Evolutionary conservation across 2,113 vertebrate species (phyloP).

Genomic region (Oplegnathus fasciatus): DNA sequence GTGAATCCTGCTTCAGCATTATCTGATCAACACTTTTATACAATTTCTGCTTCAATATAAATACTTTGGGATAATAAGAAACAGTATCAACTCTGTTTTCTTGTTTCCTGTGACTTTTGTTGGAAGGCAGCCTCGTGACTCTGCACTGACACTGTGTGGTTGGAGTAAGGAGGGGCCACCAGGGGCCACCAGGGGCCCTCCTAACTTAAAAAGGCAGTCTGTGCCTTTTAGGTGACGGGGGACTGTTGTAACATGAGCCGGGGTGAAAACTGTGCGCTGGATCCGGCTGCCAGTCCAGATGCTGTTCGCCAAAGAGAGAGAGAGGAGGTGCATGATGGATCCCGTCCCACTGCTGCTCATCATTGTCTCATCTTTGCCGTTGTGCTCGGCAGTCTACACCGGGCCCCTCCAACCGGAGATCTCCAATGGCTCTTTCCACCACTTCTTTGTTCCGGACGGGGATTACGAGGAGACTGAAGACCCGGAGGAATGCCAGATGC

Average conservation of each 20-base stretch:
- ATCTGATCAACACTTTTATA: not conserved
- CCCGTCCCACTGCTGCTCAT: constrained; percentile 74
- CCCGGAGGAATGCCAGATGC: constrained; percentile 94
- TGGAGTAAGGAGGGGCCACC: constrained; percentile 31
- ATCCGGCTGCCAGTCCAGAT: constrained; percentile 65
- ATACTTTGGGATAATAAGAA: not conserved
- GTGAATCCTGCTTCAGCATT: not conserved
- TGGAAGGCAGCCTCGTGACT: not conserved
- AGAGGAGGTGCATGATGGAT: constrained; percentile 73
- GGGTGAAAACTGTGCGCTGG: constrained; percentile 64
- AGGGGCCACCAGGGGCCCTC: constrained; percentile 60
- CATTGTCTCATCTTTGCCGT: constrained; percentile 61
- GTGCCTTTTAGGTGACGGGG: constrained; percentile 71
- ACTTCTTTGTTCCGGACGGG: constrained; percentile 96
- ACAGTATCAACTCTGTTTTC: not conserved
- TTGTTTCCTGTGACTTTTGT: not conserved
- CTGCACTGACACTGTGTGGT: constrained; percentile 11
- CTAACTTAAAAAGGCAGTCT: constrained; percentile 42
- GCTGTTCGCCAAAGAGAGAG: constrained; percentile 45
- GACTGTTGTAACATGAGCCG: constrained; percentile 77
- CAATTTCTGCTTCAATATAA: not conserved
- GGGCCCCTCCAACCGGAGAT: constrained; percentile 96
- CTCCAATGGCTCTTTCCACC: constrained; percentile 96
- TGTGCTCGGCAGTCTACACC: constrained; percentile 84
- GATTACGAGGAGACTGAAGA: constrained; percentile 97